Evolutionary conservation across 2,888 invertebrate species (phyloP).

Genomic region (Melanchra persicariae): DNA sequence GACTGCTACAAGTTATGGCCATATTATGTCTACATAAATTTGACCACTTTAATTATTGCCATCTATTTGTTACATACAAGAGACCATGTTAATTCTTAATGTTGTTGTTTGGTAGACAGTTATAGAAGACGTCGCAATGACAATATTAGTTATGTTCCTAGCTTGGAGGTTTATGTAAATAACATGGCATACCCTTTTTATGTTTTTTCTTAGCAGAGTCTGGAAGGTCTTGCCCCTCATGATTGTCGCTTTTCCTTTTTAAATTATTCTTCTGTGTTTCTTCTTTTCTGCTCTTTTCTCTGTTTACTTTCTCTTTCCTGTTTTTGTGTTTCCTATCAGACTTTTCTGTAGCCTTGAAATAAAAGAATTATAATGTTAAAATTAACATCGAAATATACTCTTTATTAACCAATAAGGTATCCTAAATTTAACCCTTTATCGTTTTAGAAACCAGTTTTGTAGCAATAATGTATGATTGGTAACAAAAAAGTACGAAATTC

Average conservation of each 20-base stretch:
- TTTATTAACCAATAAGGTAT: background rate
- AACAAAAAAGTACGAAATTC: slow-evolving; percentile 74
- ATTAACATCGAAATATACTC: slow-evolving; percentile 5
- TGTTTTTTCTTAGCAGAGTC: slow-evolving; percentile 71
- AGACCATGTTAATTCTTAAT: too few species aligned
- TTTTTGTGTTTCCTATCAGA: slow-evolving; percentile 70
- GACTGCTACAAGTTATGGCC: background rate
- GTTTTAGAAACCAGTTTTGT: slow-evolving; percentile 43
- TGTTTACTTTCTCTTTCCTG: slow-evolving; percentile 75
- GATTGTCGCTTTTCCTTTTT: slow-evolving; percentile 82
- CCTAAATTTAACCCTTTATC: slow-evolving; percentile 5
- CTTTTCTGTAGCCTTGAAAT: slow-evolving; percentile 79
- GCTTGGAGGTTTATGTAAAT: slow-evolving; percentile 14
- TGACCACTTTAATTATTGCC: background rate
- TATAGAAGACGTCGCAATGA: background rate
- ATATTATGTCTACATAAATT: background rate
- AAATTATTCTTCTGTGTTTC: slow-evolving; percentile 74
- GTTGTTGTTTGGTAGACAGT: background rate
- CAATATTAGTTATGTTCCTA: background rate
- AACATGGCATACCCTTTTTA: slow-evolving; percentile 75
- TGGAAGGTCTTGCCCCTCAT: slow-evolving; percentile 62
- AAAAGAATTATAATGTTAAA: slow-evolving; percentile 25
- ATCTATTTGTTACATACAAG: background rate
- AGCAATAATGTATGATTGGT: slow-evolving; percentile 18
- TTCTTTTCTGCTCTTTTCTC: slow-evolving; percentile 74